These are phyloP conservation scores for Fundulus diaphanus DNA, from an alignment of 2,797 vertebrate species.

Conservation along the genomic window DNA sequence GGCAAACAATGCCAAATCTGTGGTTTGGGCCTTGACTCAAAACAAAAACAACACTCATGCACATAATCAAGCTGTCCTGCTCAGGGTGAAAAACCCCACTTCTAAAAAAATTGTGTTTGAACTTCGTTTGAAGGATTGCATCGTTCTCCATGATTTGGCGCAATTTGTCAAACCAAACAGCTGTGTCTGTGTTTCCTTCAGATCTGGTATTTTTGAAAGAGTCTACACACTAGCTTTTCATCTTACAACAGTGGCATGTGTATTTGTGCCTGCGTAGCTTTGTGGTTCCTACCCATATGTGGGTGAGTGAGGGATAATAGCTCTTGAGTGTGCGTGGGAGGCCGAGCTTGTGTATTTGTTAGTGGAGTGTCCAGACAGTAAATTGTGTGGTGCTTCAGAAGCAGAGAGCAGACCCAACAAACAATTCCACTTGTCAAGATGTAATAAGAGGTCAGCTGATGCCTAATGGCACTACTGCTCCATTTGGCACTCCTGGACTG, in stretches of 20 bases:
- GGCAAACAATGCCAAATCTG: conserved; percentile 14
- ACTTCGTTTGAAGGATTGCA: conserved; percentile 28
- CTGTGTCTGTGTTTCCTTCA: conserved; percentile 16
- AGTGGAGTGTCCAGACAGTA: conserved; percentile 55
- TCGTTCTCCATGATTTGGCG: conserved; percentile 38
- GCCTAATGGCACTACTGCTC: conserved; percentile 12
- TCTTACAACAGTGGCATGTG: conserved; percentile 30
- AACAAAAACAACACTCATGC: conserved; percentile 12
- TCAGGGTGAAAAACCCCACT: conserved; percentile 17
- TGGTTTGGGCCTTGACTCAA: conserved; percentile 9
- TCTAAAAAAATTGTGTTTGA: conserved; percentile 27
- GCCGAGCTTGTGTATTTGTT: conserved; percentile 46
- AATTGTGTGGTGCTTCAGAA: conserved; percentile 58
- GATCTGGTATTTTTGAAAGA: conserved; percentile 7
- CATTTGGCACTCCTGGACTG: not conserved
- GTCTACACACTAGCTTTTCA: conserved; percentile 31
- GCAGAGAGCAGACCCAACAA: conserved; percentile 36
- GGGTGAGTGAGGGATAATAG: conserved; percentile 39
- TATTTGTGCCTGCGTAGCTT: conserved; percentile 29
- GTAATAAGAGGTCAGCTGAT: conserved; percentile 52
- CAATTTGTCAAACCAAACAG: conserved; percentile 41
- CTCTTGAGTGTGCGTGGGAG: conserved; percentile 27
- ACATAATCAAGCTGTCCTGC: conserved; percentile 17
- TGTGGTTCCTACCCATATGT: conserved; percentile 41
- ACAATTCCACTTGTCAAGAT: conserved; percentile 39